Evolutionary conservation across 2,113 vertebrate species (phyloP), one percentile per base, ranked within the genome.

Genomic region (Platysternon megacephalum): DNA sequence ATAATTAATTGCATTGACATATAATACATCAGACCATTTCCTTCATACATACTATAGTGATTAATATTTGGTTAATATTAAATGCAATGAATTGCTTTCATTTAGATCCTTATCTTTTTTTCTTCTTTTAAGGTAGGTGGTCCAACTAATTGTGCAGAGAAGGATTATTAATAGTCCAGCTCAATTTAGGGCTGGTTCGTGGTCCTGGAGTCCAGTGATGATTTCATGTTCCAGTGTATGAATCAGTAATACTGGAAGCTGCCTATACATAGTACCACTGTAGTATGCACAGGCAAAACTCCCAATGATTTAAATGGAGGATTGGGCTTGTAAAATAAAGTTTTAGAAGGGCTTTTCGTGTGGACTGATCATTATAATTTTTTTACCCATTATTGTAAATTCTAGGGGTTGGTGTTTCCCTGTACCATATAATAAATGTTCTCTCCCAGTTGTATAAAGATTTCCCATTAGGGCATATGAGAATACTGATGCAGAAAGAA

Each of bases 1-100:
- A 1, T 68, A 82, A 35, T 29, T 86, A 22, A 74, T 32, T 84
- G 24, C 21, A 55, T 3, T 72, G 55, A 56, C 46, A 42, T 2
- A 2, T n/a, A 55, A 35, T 52, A 78, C 5, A 39, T 84, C 24
- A 81, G n/a, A 72, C 4, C 5, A 46, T 80, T 93, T 87, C 8
- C 2, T 6, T 79, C 82, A 81, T 79, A 3, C 46, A 72, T 29
- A 22, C 24, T 29, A 13, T 29, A 85, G 56, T 68, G 80, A 53
- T 58, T 89, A 91, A 78, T 80, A 85, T 11, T 22, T 42, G 80
- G 11, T 85, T 35, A 87, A 87, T 65, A 83, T 55, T 92, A 91
- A 83, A 83, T 0, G 0, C 22, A 87, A 86, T 79, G 42, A 2
- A 82, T 53, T 91, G 9, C 29, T 80, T 92, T 86, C 19, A 29